Base-by-base conservation (phyloP, 2,888 invertebrate genomes). In the Eretmocerus hayati region DNA sequence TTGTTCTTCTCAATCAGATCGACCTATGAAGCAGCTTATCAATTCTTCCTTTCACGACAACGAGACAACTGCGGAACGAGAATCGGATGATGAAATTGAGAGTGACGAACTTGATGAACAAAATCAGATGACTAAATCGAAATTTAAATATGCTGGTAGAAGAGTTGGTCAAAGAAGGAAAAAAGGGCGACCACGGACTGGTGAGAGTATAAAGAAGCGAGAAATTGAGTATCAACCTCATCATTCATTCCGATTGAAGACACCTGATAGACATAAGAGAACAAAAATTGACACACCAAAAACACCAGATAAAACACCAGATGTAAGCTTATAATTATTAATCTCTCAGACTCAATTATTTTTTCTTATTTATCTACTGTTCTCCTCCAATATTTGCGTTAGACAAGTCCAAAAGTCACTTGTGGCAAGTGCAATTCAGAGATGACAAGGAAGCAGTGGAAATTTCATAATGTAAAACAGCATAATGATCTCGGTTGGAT, bases 401-500 rank as follows among this genome's bases (percentile, higher is more conserved):
- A 26, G 26, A 11, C 6, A 11, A 26, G 26, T 26, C 20, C 32
- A 23, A 44, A 18, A 1, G 32, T 52, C 2, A 21, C 13, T 3
- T 79, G 79, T 60, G 75, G 65, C 23, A 72, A 74, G 44, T 83
- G 83, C 57, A 60, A 69, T 6, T 54, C 60, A 53, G 64, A 67
- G 52, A 57, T 78, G 50, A 53, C 58, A 4, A 72, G 65, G 42
- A 59, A 49, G 4, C 33, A 62, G 9, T 83, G 81, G 79, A 32
- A 59, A 3, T 52, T 59, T 6, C 81, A 81, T 59, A 79, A 78
- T 50, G 66, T 75, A 32, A 59, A 59, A 21, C 62, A 65, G 38
- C 83, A 83, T 63, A 75, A 78, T 50, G 77, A 80, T 56, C 67
- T 81, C 56, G 75, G 76, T 8, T 82, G 82, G 82, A 65, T 71